Conservation (phyloP, 2,797 vertebrate species). For the Borostomias antarcticus region DNA sequence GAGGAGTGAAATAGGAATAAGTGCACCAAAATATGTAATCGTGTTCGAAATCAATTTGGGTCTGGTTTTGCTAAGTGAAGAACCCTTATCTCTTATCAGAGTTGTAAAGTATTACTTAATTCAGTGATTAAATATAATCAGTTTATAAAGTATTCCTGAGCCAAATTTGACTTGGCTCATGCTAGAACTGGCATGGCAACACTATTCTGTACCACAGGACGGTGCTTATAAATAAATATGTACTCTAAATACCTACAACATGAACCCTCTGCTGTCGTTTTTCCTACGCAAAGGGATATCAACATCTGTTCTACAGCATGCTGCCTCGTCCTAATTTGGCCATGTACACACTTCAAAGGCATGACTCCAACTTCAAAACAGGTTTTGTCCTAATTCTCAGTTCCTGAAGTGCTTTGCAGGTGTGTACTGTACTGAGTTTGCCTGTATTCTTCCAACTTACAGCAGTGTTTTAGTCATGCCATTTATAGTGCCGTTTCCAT, state of each 20-base stretch:
- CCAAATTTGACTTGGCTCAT: no score
- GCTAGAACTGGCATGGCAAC: no score
- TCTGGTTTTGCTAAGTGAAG: not conserved
- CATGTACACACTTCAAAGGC: no score
- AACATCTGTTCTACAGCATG: not conserved
- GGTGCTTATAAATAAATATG: no score
- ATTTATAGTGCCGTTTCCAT: not conserved
- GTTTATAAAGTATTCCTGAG: not conserved
- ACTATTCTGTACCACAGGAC: no score
- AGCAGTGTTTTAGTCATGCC: slow-evolving; percentile 9
- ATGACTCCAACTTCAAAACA: not conserved
- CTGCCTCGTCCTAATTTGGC: not conserved
- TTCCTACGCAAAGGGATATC: no score
- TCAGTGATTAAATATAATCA: not conserved
- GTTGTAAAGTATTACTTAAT: not conserved
- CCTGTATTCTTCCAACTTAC: not conserved
- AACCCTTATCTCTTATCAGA: no score
- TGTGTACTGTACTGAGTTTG: not conserved
- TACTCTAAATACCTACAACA: not conserved
- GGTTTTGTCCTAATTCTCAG: not conserved
- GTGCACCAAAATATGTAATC: slow-evolving; percentile 21
- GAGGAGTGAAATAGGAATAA: slow-evolving; percentile 5
- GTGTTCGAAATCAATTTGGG: slow-evolving; percentile 6
- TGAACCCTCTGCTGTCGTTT: not conserved
- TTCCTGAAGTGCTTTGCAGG: slow-evolving; percentile 4